Evolutionary conservation across 2,797 vertebrate genomes (phyloP).

Genomic region (Myripristis murdjan): DNA sequence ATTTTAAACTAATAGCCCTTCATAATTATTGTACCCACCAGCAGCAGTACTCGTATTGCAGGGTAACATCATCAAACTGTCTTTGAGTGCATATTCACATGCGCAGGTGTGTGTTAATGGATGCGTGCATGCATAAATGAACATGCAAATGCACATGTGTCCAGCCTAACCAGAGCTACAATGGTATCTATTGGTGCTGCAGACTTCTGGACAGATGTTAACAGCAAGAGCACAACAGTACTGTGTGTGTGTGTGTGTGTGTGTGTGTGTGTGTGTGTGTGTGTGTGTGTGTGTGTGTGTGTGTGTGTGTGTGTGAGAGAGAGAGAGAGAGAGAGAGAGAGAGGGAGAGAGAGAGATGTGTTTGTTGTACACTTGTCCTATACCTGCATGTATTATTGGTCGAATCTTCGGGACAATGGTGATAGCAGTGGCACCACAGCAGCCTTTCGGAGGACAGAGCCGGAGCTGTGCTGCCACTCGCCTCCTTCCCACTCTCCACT

Average conservation of each 20-base stretch:
- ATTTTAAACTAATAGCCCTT: not conserved
- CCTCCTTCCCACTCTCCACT: constrained; percentile 87
- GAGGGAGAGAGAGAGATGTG: too few relatives aligned
- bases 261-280: not conserved
- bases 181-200: not conserved
- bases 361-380: constrained; percentile 19
- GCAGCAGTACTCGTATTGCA: not conserved
- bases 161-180: not conserved
- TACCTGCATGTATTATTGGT: constrained; percentile 97
- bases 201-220: not conserved
- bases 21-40: not conserved
- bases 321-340: too few relatives aligned
- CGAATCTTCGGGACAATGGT: constrained; percentile 94
- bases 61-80: not conserved
- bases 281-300: not conserved
- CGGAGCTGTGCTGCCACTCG: constrained; percentile 86
- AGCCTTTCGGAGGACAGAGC: constrained; percentile 87
- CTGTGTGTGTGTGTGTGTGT: not conserved
- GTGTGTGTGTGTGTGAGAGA: too few relatives aligned
- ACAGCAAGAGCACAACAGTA: not conserved
- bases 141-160: not conserved
- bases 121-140: not conserved
- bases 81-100: too few relatives aligned
- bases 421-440: constrained; percentile 93
- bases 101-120: too few relatives aligned